Evolutionary conservation across 2,797 vertebrate species (phyloP), one percentile per base, ranked within the genome.

Genomic region (Oreochromis grahami): DNA sequence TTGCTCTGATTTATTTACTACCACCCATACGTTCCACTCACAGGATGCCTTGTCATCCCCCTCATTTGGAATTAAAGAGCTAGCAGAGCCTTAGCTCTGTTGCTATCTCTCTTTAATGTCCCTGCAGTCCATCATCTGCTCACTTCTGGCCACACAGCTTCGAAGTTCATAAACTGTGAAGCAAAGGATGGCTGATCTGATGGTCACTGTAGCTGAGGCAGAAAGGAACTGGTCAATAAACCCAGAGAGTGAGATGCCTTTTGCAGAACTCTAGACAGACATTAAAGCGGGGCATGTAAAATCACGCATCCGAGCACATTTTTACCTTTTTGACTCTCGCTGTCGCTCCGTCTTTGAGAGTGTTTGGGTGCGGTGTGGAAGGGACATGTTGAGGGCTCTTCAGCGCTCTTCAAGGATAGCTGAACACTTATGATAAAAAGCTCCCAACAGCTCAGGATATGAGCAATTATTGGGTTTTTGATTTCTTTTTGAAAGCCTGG

Each of bases 171-270:
- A 93, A 94, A 93, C 90, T 93, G 91, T 92, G 90, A 90, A 80
- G 94, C 84, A 91, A 92, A 88, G 91, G 90, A 89, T 90, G 93
- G 90, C 88, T 91, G 92, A 90, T 90, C 91, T 91, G 93, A 94
- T 94, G 93, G 89, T 91, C 93, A 88, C n/a, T 84, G 85, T 86
- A 87, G 89, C 86, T 21, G 88, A 95, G 84, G 91, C 87, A 84
- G 89, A 91, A 81, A 93, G 89, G 84, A 76, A 36, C 84, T 53
- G 74, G 74, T 93, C 90, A 89, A 92, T 94, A 93, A 94, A 94
- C 55, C 63, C 77, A 52, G 63, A 81, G 90, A 93, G 85, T 83
- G 88, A 91, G 89, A 88, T 86, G 83, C 88, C 77, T 86, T 89
- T 76, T 84, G 50, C 81, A 84, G 83, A 85, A 78, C 74, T 6